Evolutionary conservation across 2,113 vertebrate species (phyloP).

Genomic region (Gasterosteus nipponicus): DNA sequence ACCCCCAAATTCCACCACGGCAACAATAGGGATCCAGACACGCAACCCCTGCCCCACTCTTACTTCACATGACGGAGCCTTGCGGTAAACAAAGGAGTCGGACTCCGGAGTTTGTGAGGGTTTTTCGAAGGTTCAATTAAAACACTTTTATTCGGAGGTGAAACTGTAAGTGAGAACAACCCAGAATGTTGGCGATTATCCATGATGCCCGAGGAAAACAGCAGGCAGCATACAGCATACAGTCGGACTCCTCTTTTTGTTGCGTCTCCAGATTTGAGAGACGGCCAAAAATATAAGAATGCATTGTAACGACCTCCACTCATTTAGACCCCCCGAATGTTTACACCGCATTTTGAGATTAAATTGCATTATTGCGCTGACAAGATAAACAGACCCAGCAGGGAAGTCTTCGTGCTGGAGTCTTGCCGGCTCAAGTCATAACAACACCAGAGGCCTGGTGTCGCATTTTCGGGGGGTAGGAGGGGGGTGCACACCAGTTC

Average conservation of each 20-base stretch:
- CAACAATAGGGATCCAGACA: slow-evolving; percentile 41
- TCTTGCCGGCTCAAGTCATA: slow-evolving; percentile 26
- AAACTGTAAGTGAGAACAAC: not conserved
- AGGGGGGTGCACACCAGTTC: not conserved
- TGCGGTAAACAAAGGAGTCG: slow-evolving; percentile 39
- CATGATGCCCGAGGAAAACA: not conserved
- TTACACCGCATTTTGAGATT: not conserved
- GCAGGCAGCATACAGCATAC: not conserved
- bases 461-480: slow-evolving; percentile 2
- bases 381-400: not conserved
- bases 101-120: not conserved
- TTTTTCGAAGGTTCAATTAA: not conserved
- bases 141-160: not conserved
- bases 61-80: slow-evolving; percentile 16
- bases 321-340: not conserved
- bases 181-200: not conserved
- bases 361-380: not conserved
- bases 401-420: slow-evolving; percentile 8
- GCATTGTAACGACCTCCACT: no score
- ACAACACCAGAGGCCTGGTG: slow-evolving; percentile 13
- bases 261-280: no score
- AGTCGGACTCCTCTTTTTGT: not conserved
- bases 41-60: slow-evolving; percentile 29
- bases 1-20: slow-evolving; percentile 52
- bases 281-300: no score